These are phyloP conservation scores for Crotalus helleri DNA, from an alignment of 2,113 vertebrate genomes.

Conservation along the genomic window DNA sequence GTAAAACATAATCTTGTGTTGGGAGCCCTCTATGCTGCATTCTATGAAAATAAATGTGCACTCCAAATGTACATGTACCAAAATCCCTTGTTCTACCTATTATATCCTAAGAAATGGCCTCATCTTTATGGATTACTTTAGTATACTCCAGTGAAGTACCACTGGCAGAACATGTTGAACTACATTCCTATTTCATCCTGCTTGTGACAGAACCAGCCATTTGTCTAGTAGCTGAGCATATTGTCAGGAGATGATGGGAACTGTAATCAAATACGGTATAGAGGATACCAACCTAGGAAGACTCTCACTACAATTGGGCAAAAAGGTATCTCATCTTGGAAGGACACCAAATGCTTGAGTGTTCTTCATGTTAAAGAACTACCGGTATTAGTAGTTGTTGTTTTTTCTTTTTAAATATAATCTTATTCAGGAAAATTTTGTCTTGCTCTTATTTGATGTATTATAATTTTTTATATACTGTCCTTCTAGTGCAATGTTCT, in stretches of 20 bases:
- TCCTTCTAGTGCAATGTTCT: background rate
- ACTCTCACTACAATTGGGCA: background rate
- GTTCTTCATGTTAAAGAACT: background rate
- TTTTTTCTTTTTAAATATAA: background rate
- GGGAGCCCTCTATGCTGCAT: background rate
- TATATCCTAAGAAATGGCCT: background rate
- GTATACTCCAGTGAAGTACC: background rate
- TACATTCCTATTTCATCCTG: background rate
- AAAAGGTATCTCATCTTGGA: background rate
- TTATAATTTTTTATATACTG: background rate
- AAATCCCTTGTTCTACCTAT: background rate
- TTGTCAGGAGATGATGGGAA: background rate
- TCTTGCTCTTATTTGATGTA: background rate
- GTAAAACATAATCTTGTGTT: background rate
- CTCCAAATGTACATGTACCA: background rate
- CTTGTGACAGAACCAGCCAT: background rate
- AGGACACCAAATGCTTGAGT: background rate
- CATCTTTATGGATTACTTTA: background rate
- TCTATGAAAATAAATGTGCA: background rate
- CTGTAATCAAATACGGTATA: background rate
- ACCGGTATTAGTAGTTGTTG: no score
- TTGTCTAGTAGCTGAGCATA: background rate
- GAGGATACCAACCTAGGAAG: background rate
- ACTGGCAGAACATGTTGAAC: background rate
- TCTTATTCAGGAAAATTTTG: background rate